Evolutionary conservation across 2,888 invertebrate genomes (phyloP).

Genomic region (Cylindroiulus punctatus): DNA sequence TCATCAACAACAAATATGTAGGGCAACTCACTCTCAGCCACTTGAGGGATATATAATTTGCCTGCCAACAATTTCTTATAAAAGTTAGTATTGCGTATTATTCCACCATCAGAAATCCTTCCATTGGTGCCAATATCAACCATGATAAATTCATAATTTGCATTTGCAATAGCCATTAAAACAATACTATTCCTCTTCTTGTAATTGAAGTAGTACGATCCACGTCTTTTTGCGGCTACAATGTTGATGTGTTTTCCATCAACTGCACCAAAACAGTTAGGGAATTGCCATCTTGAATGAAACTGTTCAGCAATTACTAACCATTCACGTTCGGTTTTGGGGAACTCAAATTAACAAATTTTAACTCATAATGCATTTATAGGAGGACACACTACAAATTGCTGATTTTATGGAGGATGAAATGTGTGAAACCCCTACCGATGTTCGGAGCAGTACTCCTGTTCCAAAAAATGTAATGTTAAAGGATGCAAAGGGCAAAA

Average conservation of each 20-base stretch:
- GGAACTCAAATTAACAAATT: background rate
- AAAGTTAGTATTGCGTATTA: background rate
- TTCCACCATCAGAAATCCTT: background rate
- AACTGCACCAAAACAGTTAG: background rate
- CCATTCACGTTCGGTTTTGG: background rate
- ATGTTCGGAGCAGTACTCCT: too few species aligned
- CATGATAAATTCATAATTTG: background rate
- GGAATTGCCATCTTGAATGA: background rate
- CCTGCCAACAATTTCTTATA: background rate
- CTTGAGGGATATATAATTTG: background rate
- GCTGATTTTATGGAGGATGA: too few species aligned
- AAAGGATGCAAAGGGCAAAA: too few species aligned
- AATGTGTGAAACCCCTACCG: too few species aligned
- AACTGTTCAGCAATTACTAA: background rate
- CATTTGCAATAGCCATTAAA: background rate
- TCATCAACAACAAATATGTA: background rate
- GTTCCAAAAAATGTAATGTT: too few species aligned
- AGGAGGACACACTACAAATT: too few species aligned
- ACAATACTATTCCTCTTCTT: background rate
- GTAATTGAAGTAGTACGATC: background rate
- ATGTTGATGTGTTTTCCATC: background rate
- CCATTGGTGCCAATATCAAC: background rate
- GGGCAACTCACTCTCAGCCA: background rate
- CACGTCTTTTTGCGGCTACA: background rate
- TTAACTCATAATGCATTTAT: too few species aligned